Conservation (phyloP, 2,888 invertebrate genomes). For the Phytoseiulus persimilis region DNA sequence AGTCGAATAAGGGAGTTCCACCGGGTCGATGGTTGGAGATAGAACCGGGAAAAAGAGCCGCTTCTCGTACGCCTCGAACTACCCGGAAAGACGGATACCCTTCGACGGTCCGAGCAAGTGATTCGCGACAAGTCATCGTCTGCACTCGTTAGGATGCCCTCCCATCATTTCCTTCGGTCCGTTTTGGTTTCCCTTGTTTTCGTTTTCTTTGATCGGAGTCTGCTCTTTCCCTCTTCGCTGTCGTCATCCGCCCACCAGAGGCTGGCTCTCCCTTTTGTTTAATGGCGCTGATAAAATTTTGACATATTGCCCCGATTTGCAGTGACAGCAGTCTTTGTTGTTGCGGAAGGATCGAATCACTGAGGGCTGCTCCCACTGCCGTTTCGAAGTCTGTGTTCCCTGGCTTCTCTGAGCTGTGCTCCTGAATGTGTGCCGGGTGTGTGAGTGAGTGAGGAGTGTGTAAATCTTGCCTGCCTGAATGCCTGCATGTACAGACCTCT, state of each 20-base stretch:
- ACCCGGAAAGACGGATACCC: no score
- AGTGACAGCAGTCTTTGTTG: constrained; percentile 36
- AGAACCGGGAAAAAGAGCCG: no score
- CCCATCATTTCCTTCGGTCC: not conserved
- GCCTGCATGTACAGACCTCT: not conserved
- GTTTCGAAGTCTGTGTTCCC: constrained; percentile 14
- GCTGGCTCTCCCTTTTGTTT: constrained; percentile 28
- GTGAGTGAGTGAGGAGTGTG: not conserved
- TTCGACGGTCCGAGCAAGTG: not conserved
- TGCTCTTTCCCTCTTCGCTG: not conserved
- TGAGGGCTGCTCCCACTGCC: not conserved
- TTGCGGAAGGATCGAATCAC: constrained; percentile 37
- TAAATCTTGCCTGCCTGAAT: not conserved
- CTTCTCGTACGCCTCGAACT: no score
- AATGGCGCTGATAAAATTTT: constrained; percentile 38
- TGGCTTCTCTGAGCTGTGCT: not conserved
- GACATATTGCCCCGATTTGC: constrained; percentile 38
- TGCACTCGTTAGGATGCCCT: not conserved
- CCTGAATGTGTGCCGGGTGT: not conserved
- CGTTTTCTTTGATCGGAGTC: not conserved
- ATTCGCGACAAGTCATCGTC: not conserved
- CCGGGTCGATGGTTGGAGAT: no score
- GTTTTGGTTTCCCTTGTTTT: not conserved
- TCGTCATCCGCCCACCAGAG: not conserved
- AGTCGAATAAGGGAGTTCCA: no score